These are phyloP conservation scores for Cryptosula pallasiana DNA, from an alignment of 2,888 invertebrate species.

Conservation along the genomic window DNA sequence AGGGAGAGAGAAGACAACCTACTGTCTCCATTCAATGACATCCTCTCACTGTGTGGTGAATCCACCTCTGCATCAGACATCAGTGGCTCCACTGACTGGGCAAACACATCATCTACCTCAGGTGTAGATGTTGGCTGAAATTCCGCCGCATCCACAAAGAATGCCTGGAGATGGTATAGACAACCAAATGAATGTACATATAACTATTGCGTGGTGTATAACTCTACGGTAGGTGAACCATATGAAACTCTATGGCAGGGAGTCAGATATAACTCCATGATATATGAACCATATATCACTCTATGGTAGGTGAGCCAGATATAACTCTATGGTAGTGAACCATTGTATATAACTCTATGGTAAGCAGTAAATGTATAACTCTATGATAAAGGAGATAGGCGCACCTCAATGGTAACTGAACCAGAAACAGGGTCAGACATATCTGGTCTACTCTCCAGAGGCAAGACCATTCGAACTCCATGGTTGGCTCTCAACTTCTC, in stretches of 20 bases:
- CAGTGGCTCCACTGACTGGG: constrained; percentile 19
- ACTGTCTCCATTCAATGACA: not conserved
- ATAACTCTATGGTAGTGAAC: too few species aligned
- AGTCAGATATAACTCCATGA: too few species aligned
- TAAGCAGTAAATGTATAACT: too few species aligned
- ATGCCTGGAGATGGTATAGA: constrained; percentile 9
- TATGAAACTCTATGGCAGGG: too few species aligned
- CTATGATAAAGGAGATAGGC: too few species aligned
- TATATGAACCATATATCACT: too few species aligned
- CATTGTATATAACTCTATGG: too few species aligned
- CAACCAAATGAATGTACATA: too few species aligned
- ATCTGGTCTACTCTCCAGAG: constrained; percentile 7
- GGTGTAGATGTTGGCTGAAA: not conserved
- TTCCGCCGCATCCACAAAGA: constrained; percentile 12
- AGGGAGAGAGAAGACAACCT: not conserved
- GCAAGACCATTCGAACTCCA: constrained; percentile 1
- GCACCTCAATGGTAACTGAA: constrained; percentile 11
- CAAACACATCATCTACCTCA: constrained; percentile 18
- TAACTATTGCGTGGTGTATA: too few species aligned
- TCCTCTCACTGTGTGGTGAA: not conserved
- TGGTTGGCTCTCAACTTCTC: constrained; percentile 17
- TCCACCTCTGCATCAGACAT: not conserved
- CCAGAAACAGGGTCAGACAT: constrained; percentile 1
- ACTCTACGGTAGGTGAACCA: too few species aligned
- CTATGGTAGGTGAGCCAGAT: too few species aligned